Conservation (phyloP, 2,113 vertebrate species). For the Amphilophus citrinellus region DNA sequence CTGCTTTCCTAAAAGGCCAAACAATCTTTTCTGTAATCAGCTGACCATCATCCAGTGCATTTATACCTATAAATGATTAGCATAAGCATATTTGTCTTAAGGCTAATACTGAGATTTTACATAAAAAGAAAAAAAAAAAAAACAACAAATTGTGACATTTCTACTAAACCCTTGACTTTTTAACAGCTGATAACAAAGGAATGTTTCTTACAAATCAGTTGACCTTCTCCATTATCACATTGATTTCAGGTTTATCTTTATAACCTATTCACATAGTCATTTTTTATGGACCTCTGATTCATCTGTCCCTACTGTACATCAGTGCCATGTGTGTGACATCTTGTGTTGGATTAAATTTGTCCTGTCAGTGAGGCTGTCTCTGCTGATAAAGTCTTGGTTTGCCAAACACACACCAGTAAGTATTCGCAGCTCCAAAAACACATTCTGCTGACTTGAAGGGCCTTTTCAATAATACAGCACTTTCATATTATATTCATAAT, state of each 20-base stretch:
- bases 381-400: slow-evolving; percentile 7
- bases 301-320: not conserved
- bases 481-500: slow-evolving; percentile 80
- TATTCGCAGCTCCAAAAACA: slow-evolving; percentile 40
- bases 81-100: not conserved
- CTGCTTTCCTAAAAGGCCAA: not conserved
- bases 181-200: not conserved
- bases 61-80: not conserved
- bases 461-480: slow-evolving; percentile 74
- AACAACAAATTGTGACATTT: not conserved
- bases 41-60: not conserved
- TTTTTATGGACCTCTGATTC: not conserved
- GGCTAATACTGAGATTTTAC: not conserved
- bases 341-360: not conserved
- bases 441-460: slow-evolving; percentile 43
- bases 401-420: slow-evolving; percentile 35
- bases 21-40: not conserved
- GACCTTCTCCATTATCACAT: too few species aligned
- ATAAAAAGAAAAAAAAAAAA: not conserved
- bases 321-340: not conserved
- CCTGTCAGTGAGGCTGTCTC: not conserved
- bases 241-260: too few species aligned
- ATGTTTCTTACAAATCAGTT: not conserved
- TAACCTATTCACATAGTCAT: not conserved
- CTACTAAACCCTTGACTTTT: not conserved